Percentiles rank a stretch among this genome's conserved stretches.
phyloP scores from a whole-genome alignment of 1,140 invertebrate species.

The Ptiloglossa arizonensis region DNA sequence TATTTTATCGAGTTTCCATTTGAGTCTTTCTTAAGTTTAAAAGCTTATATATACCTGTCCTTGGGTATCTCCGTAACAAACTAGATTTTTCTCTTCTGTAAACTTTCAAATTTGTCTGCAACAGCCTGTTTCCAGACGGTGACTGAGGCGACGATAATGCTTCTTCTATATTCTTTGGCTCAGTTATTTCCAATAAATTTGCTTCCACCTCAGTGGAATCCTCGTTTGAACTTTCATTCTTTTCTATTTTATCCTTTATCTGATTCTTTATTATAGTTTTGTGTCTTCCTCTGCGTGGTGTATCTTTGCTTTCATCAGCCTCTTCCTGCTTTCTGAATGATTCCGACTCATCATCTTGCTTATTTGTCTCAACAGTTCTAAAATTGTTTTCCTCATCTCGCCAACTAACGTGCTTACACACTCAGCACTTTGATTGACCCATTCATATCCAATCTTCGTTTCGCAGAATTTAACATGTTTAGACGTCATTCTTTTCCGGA shows the following conservation, averaged over 20 bases:
- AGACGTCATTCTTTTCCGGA: too few relatives aligned
- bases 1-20: background rate
- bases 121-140: constrained; percentile 1
- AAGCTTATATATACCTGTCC: constrained; percentile 11
- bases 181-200: constrained; percentile 6
- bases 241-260: background rate
- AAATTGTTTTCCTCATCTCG: too few relatives aligned
- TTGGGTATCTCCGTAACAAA: background rate
- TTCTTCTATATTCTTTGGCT: background rate
- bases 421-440: too few relatives aligned
- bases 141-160: background rate
- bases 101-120: background rate
- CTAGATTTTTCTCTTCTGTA: constrained; percentile 9
- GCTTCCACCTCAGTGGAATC: constrained; percentile 7
- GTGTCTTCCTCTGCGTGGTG: constrained; percentile 16
- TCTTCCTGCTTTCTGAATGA: too few relatives aligned
- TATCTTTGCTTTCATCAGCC: too few relatives aligned
- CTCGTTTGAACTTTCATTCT: accelerated
- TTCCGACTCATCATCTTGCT: too few relatives aligned
- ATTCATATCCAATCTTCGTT: too few relatives aligned
- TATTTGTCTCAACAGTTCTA: too few relatives aligned
- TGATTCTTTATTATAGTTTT: background rate
- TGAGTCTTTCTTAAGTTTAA: constrained; percentile 4
- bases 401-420: too few relatives aligned
- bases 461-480: too few relatives aligned